A percentile compares a stretch with the other conserved stretches of the same genome.
phyloP scores from a whole-genome alignment of 1,140 invertebrate genomes.

The Drosophila nasuta region DNA sequence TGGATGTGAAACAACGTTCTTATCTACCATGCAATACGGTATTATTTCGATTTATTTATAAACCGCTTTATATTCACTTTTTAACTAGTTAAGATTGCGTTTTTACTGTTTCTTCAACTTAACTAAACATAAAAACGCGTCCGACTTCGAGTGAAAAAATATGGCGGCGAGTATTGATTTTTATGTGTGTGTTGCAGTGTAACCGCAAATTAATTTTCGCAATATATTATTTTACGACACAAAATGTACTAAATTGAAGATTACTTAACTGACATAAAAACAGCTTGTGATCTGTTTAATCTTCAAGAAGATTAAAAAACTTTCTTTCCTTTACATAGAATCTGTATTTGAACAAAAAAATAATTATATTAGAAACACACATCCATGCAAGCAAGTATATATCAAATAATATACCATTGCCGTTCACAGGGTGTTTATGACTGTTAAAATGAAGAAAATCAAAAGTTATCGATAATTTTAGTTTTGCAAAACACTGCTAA shows the following conservation, averaged over 20 bases:
- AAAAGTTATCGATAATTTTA: neutral
- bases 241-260: too few relatives aligned
- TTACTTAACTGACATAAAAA: too few relatives aligned
- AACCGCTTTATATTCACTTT: constrained; percentile 26
- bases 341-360: too few relatives aligned
- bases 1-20: constrained; percentile 3
- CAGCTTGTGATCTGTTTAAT: too few relatives aligned
- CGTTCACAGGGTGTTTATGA: too few relatives aligned
- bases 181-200: constrained; percentile 41
- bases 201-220: neutral
- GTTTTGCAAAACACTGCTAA: constrained; percentile 4
- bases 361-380: too few relatives aligned
- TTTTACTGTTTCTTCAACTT: constrained; percentile 48
- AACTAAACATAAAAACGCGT: constrained; percentile 71
- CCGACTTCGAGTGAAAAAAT: constrained; percentile 72
- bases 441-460: too few relatives aligned
- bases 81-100: constrained; percentile 17
- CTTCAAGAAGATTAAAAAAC: too few relatives aligned
- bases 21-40: constrained; percentile 6
- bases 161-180: constrained; percentile 81
- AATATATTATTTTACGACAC: neutral
- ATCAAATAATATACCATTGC: neutral
- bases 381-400: neutral
- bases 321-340: too few relatives aligned
- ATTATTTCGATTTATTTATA: constrained; percentile 1